Evolutionary conservation across 2,888 invertebrate genomes (phyloP), one percentile per base, ranked within the genome.

Genomic region (Eupithecia pulchellata): DNA sequence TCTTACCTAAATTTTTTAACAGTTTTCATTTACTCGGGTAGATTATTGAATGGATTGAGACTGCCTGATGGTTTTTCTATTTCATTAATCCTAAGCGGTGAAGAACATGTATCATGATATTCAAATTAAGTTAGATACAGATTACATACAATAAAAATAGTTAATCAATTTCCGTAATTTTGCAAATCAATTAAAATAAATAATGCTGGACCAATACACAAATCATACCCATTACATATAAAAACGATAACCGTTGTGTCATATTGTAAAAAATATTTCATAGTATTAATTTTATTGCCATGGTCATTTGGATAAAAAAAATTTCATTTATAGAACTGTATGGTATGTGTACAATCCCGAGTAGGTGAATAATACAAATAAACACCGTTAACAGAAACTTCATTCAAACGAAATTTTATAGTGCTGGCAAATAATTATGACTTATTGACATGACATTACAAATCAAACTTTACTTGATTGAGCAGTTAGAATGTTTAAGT

Each of bases 401-500:
- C n/a, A 32, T 32, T 58, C 29, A 58, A 57, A 64, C 57, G 29
- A 68, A 61, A 30, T 42, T 61, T 62, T 34, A 68, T 62, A 68
- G 52, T 68, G 71, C 71, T 71, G 64, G 42, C 68, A 57, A 64
- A n/a, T n/a, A 61, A 36, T 11, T 14, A 34, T 20, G 20, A 47
- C 42, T 47, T 36, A 14, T 36, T 17, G 36, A 25, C 3, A 52
- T 25, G 52, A 52, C 25, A n/a, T 52, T 57, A 29, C 57, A 55
- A 27, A 55, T 55, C 27, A 6, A n/a, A 27, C 14, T 5, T 6
- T 13, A 17, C 27, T 55, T 55, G n/a, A 30, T 58, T 30, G 30
- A 58, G 58, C 58, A 58, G 58, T 9, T 30, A 0, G 29, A 30
- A 27, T 27, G 25, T 55, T 55, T 29, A 30, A 2, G 17, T 32